Conservation (phyloP, 2,888 invertebrate genomes). For the Pteria penguin region DNA sequence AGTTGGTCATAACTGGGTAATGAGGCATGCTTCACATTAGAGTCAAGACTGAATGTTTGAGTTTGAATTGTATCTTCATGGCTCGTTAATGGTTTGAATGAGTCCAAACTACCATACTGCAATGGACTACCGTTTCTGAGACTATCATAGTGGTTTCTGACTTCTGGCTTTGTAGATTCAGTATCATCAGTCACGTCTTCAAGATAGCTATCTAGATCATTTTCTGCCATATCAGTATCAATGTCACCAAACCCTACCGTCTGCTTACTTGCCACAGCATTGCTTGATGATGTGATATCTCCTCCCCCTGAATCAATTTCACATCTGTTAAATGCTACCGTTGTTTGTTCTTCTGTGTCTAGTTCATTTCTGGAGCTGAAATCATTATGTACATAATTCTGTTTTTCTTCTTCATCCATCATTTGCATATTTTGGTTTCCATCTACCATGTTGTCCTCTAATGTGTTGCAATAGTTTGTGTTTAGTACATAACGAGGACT, state of each 20-base stretch:
- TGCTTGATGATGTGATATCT: neutral
- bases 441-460: neutral
- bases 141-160: neutral
- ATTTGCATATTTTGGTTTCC: neutral
- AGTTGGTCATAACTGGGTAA: too few species aligned
- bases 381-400: neutral
- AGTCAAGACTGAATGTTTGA: neutral
- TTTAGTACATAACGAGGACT: neutral
- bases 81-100: neutral
- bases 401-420: neutral
- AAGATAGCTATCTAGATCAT: slow-evolving; percentile 21
- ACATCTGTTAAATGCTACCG: too few species aligned
- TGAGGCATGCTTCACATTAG: too few species aligned
- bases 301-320: neutral
- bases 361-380: neutral
- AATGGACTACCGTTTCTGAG: neutral
- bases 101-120: neutral
- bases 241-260: slow-evolving; percentile 28
- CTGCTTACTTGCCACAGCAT: neutral
- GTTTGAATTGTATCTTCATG: neutral
- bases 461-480: neutral
- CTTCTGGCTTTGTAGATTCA: neutral
- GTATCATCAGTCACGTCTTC: slow-evolving; percentile 7
- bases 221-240: slow-evolving; percentile 22
- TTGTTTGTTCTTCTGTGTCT: neutral